Conservation (phyloP, 2,113 vertebrate species). For the Danionella cerebrum region DNA sequence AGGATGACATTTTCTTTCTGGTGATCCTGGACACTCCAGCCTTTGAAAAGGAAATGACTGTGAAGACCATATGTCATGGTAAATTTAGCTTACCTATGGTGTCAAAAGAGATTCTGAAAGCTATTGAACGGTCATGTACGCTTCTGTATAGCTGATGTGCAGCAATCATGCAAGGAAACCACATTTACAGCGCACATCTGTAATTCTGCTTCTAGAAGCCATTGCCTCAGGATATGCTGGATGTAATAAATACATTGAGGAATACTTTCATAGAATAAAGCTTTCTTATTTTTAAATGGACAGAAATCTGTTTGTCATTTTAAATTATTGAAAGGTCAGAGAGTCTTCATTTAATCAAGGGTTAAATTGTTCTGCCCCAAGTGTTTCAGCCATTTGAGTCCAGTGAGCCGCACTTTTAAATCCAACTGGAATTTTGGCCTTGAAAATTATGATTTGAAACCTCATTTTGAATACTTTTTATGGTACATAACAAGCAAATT, state of each 20-base stretch:
- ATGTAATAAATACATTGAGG: constrained; percentile 47
- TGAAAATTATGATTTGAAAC: too few species aligned
- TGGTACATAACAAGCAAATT: too few species aligned
- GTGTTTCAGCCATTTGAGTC: too few species aligned
- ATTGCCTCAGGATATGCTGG: constrained; percentile 40
- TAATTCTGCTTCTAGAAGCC: constrained; percentile 39
- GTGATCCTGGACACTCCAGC: neutral
- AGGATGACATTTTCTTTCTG: neutral
- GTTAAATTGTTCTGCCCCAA: too few species aligned
- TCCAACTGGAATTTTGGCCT: too few species aligned
- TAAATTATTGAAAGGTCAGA: too few species aligned
- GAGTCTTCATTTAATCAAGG: too few species aligned
- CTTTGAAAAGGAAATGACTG: neutral
- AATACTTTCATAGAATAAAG: constrained; percentile 4
- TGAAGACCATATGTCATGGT: constrained; percentile 15
- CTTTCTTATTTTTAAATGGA: neutral
- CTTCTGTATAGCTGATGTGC: constrained; percentile 19
- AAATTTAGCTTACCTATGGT: neutral
- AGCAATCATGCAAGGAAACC: constrained; percentile 32
- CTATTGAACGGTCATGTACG: neutral
- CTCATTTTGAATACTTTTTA: too few species aligned
- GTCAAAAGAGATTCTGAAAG: neutral
- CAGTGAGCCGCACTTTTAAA: too few species aligned
- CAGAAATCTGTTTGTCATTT: too few species aligned
- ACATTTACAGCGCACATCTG: constrained; percentile 38